These are phyloP conservation scores for Osmoderma eremita DNA, from an alignment of 2,888 invertebrate species.

Conservation along the genomic window DNA sequence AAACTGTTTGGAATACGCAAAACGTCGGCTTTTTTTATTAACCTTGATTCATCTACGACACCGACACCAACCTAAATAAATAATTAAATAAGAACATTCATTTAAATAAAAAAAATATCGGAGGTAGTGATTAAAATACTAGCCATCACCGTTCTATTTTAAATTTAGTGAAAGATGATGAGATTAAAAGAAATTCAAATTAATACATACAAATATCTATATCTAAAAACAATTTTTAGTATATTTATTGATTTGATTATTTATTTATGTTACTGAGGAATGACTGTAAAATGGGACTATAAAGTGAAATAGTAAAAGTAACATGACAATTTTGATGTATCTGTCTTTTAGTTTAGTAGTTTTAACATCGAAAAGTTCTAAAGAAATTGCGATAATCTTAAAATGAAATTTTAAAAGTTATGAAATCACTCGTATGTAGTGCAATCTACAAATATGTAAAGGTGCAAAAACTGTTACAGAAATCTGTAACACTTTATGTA, in stretches of 20 bases:
- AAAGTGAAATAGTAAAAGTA: constrained; percentile 11
- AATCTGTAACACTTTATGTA: too few relatives aligned
- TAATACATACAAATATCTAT: constrained; percentile 20
- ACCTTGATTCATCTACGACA: constrained; percentile 58
- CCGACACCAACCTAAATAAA: constrained; percentile 56
- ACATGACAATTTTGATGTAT: constrained; percentile 8
- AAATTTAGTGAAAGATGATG: constrained; percentile 26
- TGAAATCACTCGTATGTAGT: background rate
- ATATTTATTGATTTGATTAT: background rate
- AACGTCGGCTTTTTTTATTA: constrained; percentile 56
- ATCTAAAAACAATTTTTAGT: constrained; percentile 12
- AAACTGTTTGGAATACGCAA: constrained; percentile 54
- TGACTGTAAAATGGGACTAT: constrained; percentile 2
- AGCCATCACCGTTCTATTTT: constrained; percentile 1
- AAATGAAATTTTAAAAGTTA: constrained; percentile 12
- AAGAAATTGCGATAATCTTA: background rate
- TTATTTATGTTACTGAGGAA: constrained; percentile 5
- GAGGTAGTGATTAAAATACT: background rate
- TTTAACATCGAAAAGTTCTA: constrained; percentile 23
- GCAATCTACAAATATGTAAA: constrained; percentile 11
- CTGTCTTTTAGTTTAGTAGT: constrained; percentile 10
- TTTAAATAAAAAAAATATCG: constrained; percentile 3
- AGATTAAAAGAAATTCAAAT: constrained; percentile 21
- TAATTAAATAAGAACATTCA: constrained; percentile 6
- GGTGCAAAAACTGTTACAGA: too few relatives aligned